Percentiles rank a stretch among this genome's conserved stretches.
phyloP scores from a whole-genome alignment of 2,113 vertebrate genomes.

The Pygoscelis antarcticus region DNA sequence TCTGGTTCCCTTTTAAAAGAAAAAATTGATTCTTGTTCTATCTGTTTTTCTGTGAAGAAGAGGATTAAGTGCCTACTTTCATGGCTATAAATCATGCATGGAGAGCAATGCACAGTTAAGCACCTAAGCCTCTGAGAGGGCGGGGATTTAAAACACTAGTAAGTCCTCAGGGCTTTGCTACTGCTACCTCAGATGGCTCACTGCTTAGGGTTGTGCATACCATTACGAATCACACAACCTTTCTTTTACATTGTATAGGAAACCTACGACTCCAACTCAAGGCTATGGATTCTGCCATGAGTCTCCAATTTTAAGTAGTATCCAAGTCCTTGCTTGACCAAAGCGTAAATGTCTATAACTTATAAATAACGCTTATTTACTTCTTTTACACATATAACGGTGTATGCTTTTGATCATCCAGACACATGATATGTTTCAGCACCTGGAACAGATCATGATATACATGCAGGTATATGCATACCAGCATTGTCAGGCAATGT shows the following conservation, averaged over 20 bases:
- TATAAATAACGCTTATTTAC: not conserved
- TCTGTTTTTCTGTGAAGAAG: slow-evolving; percentile 19
- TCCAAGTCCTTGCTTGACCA: not conserved
- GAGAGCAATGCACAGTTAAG: slow-evolving; percentile 15
- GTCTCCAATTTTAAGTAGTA: not conserved
- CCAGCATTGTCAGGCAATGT: not conserved
- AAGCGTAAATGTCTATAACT: not conserved
- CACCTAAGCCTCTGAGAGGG: not conserved
- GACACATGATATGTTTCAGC: not conserved
- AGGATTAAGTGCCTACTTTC: slow-evolving; percentile 1
- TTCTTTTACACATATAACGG: not conserved
- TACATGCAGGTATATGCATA: not conserved
- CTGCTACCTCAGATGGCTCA: not conserved
- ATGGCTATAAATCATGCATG: not conserved
- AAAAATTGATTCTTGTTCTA: not conserved
- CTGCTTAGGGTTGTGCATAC: not conserved
- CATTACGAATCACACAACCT: not conserved
- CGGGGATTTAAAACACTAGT: not conserved
- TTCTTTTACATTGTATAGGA: not conserved
- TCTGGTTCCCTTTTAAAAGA: not conserved
- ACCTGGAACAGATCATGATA: not conserved
- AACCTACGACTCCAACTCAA: not conserved
- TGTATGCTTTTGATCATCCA: not conserved
- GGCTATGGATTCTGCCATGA: not conserved
- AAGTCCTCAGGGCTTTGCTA: not conserved